These are phyloP conservation scores for Metellina segmentata DNA, from an alignment of 2,888 invertebrate species.

Conservation along the genomic window DNA sequence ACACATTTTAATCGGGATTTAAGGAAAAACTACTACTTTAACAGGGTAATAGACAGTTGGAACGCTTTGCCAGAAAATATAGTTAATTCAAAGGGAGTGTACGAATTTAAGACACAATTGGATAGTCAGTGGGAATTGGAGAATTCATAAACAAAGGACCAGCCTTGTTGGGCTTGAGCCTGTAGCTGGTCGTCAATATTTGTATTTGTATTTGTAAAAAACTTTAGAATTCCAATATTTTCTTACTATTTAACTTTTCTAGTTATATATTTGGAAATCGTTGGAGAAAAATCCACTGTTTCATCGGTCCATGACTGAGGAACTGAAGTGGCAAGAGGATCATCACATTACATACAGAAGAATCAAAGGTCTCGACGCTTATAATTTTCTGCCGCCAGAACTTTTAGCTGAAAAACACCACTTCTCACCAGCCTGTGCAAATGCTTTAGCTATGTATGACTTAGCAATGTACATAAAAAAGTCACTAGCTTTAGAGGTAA, in stretches of 20 bases:
- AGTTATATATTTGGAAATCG: slow-evolving; percentile 90
- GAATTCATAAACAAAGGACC: too few species aligned
- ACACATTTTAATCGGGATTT: too few species aligned
- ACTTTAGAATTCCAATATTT: neutral
- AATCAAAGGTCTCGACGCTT: slow-evolving; percentile 85
- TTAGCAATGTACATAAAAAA: slow-evolving; percentile 79
- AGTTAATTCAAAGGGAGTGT: too few species aligned
- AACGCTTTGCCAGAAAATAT: too few species aligned
- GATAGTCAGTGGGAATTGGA: too few species aligned
- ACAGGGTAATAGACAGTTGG: too few species aligned
- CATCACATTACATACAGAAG: slow-evolving; percentile 78
- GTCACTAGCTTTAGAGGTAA: slow-evolving; percentile 79
- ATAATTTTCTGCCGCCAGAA: slow-evolving; percentile 84
- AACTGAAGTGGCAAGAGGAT: slow-evolving; percentile 86
- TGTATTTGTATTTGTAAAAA: neutral
- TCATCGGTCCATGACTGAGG: slow-evolving; percentile 84
- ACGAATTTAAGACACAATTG: too few species aligned
- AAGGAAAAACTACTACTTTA: too few species aligned
- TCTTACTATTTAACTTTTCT: slow-evolving; percentile 78
- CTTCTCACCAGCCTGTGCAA: slow-evolving; percentile 64
- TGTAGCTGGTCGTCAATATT: too few species aligned
- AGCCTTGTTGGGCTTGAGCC: too few species aligned
- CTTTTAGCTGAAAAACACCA: slow-evolving; percentile 78
- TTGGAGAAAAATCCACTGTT: slow-evolving; percentile 89
- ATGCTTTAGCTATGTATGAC: slow-evolving; percentile 77